Conservation (phyloP, 2,113 vertebrate genomes). For the Pimephales promelas region DNA sequence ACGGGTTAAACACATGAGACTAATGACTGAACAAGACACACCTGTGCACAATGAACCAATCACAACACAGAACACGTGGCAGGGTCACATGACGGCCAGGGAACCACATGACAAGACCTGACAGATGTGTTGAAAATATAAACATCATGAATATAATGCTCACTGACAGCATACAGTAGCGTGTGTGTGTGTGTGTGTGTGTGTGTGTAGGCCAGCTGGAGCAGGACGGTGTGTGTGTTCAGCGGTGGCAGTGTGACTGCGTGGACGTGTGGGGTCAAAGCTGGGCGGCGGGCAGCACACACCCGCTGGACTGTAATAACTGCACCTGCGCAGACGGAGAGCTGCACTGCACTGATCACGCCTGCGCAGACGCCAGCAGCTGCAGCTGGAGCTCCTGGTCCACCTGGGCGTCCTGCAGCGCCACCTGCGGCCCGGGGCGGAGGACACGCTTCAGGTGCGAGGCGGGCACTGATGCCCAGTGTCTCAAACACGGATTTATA, state of each 20-base stretch:
- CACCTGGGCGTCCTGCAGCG: constrained; percentile 83
- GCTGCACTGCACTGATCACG: constrained; percentile 75
- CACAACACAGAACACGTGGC: too few species aligned
- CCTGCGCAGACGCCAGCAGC: constrained; percentile 65
- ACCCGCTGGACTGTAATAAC: constrained; percentile 79
- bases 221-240: constrained; percentile 81
- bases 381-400: constrained; percentile 89
- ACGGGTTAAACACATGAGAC: too few species aligned
- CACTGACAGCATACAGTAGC: not conserved
- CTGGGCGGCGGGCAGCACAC: constrained; percentile 84
- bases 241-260: constrained; percentile 83
- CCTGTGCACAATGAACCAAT: too few species aligned
- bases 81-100: too few species aligned
- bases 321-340: constrained; percentile 82
- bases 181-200: not conserved
- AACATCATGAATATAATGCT: too few species aligned
- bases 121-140: too few species aligned
- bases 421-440: constrained; percentile 76
- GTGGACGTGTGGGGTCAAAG: constrained; percentile 75
- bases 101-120: too few species aligned
- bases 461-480: too few species aligned
- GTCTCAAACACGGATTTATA: too few species aligned
- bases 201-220: constrained; percentile 74
- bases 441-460: constrained; percentile 82
- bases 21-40: too few species aligned